Base-by-base conservation (phyloP, 2,888 invertebrate genomes). In the Drosophila prostipennis region DNA sequence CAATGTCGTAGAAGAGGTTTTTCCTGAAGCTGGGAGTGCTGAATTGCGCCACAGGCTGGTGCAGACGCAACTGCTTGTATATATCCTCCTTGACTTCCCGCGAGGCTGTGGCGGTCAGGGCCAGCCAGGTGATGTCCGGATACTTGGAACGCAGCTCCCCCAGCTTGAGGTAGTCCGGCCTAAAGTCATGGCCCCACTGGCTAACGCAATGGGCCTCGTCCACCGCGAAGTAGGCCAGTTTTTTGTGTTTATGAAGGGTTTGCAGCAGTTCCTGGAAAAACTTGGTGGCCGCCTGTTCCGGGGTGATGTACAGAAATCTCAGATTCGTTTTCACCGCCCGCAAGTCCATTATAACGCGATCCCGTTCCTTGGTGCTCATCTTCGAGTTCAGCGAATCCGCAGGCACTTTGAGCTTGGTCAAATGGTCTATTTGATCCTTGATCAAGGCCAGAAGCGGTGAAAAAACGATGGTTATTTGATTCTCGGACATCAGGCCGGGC, bases 181-280 rank as follows among this genome's bases (percentile, higher is more conserved):
- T 94, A 91, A 99, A 99, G 92, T 99, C 99, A 92, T 99, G 99
- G 0, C 99, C 99, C 99, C 99, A 99, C 87, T 99, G 96, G 85
- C 98, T 98, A 0, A 99, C 98, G 93, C 98, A 98, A 92, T 98
- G 98, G 2, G 98, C 98, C 93, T 99, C 99, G 92, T 99, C 99
- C 11, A 99, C 96, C 23, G 98, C 96, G 82, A 99, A 95, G 91
- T 97, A 98, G 0, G 96, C 96, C 5, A 99, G 92, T 89, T 97
- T 95, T 59, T 96, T 94, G 86, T 95, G 94, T 83, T 95, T 95
- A 59, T 95, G 92, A 78, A 98, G 92, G 81, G 95, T 94, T 26
- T 94, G 93, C 70, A 96, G 92, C 2, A 97, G 71, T 3, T 87
- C 84, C 61, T 95, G 95, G 89, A 96, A 96, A 53, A 94, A 94